A percentile compares a stretch with the other conserved stretches of the same genome.
Evolutionary conservation across 1,140 invertebrate genomes (phyloP).

Genomic region (Pseudomyrmex dendroicus): DNA sequence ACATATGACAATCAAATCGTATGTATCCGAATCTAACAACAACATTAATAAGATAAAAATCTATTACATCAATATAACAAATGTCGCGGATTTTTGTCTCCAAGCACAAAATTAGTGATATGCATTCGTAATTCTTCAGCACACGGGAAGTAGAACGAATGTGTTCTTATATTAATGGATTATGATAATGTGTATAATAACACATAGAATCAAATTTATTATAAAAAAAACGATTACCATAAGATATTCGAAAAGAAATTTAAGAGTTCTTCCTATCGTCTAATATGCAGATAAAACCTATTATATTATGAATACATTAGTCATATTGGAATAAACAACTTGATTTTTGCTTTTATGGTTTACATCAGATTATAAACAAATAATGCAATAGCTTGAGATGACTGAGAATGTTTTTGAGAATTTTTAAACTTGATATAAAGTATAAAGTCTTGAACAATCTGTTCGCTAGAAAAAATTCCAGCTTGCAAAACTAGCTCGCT

Average conservation of each 20-base stretch:
- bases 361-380: conserved; percentile 46
- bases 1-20: background rate
- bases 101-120: conserved; percentile 38
- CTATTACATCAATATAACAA: conserved; percentile 62
- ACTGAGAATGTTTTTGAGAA: background rate
- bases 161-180: conserved; percentile 57
- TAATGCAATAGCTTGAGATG: conserved; percentile 47
- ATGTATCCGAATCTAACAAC: conserved; percentile 11
- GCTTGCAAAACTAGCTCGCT: too few species aligned
- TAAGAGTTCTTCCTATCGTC: background rate
- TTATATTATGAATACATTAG: conserved; percentile 12
- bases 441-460: conserved; percentile 10
- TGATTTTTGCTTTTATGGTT: conserved; percentile 11
- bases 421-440: conserved; percentile 24
- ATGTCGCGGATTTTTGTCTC: conserved; percentile 19
- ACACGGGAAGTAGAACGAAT: conserved; percentile 11
- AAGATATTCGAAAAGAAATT: too few species aligned
- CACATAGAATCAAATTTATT: conserved; percentile 48
- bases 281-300: conserved; percentile 38
- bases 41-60: conserved; percentile 60
- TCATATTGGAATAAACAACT: conserved; percentile 26
- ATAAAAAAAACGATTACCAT: conserved; percentile 46
- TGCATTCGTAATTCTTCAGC: background rate
- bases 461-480: background rate
- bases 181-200: conserved; percentile 26